Base-by-base conservation (phyloP, 2,888 invertebrate genomes). In the Cheilosia grossa region DNA sequence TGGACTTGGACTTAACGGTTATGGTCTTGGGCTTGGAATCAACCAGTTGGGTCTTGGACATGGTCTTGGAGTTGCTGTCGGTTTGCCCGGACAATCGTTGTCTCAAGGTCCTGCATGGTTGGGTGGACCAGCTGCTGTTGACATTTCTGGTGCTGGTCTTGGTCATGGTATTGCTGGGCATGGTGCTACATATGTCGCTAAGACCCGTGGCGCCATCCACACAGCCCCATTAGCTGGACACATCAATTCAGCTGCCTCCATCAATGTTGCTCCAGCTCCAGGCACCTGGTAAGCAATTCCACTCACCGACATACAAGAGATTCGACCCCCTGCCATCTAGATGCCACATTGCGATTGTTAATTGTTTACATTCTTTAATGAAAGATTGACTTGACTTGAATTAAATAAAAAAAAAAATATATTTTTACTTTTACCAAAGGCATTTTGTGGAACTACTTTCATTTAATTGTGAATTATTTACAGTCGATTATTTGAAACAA, bases 161-260 rank as follows among this genome's bases (percentile, higher is more conserved):
- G 89, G 91, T 91, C 64, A 90, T 90, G 67, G 64, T n/a, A 88
- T 91, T 89, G 87, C 89, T 90, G 85, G 90, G 89, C 90, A 89
- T 85, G 89, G 89, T 67, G 90, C 90, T n/a, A 88, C 87, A 54
- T 90, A 90, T 58, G 90, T 90, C 30, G 90, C 91, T 19, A 89
- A 90, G 87, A 90, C 89, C 40, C 90, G 90, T 64, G 90, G 90
- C 27, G 90, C 91, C 47, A 77, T 90, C 4, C 90, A 90, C 87
- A 90, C 89, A 13, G 91, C 90, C 54, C 90, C 91, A 24, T 87
- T 90, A 72, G 78, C 89, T 27, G 91, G 91, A 53, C 91, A 90
- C 80, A 77, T 89, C 51, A 88, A 90, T 53, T 90, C 90, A 51
- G 91, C 89, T 70, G 89, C 90, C 70, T 88, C 90, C 40, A 88